A percentile compares a stretch with the other conserved stretches of the same genome.
Conservation (phyloP, 2,888 invertebrate species). For the Parnassius smintheus region DNA sequence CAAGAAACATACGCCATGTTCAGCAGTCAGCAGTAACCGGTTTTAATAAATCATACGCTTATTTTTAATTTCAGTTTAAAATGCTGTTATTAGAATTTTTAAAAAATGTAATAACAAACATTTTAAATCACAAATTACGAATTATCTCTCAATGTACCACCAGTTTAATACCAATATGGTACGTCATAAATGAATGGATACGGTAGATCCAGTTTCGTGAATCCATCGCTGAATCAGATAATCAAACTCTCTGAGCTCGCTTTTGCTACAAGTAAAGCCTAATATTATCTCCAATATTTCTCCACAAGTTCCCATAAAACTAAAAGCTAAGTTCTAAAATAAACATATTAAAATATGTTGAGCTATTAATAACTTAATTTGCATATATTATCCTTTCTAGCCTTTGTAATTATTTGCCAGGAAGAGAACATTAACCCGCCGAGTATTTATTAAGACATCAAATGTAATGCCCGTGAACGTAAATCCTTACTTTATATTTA, state of each 20-base stretch:
- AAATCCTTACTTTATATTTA: conserved; percentile 24
- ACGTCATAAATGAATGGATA: conserved; percentile 42
- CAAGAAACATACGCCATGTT: too few relatives aligned
- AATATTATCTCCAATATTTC: conserved; percentile 19
- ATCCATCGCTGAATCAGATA: conserved; percentile 48
- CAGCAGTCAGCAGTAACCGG: too few relatives aligned
- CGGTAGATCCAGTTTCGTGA: conserved; percentile 54
- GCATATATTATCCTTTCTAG: conserved; percentile 22
- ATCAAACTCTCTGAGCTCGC: conserved; percentile 32
- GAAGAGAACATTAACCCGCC: conserved; percentile 15
- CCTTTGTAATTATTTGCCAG: conserved; percentile 20
- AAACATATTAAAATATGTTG: conserved; percentile 3
- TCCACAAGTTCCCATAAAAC: conserved; percentile 15
- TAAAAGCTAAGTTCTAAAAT: conserved; percentile 20
- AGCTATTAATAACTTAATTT: conserved; percentile 26
- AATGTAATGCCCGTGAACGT: conserved; percentile 17
- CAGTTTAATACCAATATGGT: conserved; percentile 48
- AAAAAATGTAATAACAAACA: too few relatives aligned
- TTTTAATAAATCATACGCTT: too few relatives aligned
- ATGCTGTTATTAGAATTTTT: too few relatives aligned
- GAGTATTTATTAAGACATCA: conserved; percentile 27
- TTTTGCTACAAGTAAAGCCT: conserved; percentile 13
- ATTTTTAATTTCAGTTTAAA: too few relatives aligned
- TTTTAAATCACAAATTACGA: too few relatives aligned
- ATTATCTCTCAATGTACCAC: conserved; percentile 39